Evolutionary conservation across 2,113 vertebrate species (phyloP).

Genomic region (Galeopterus variegatus): DNA sequence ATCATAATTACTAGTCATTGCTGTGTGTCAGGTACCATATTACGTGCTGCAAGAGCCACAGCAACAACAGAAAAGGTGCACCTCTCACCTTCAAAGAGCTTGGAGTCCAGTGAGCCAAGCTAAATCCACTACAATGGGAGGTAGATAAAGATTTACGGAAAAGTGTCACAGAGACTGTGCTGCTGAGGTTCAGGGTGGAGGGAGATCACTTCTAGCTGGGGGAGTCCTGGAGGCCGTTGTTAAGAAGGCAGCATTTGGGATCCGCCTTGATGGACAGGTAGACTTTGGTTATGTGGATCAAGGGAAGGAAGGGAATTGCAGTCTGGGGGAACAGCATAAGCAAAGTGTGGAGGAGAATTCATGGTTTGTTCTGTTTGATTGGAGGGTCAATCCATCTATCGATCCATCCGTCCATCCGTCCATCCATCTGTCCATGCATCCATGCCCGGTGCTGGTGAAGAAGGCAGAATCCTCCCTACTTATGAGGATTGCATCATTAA

Average conservation of each 20-base stretch:
- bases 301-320: neutral
- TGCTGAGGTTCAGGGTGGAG: neutral
- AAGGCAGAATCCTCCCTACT: neutral
- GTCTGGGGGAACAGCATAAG: accelerated
- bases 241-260: neutral
- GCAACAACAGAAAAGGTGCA: accelerated
- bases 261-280: neutral
- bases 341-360: too few relatives aligned
- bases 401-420: neutral
- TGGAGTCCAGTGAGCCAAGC: neutral
- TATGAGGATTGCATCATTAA: neutral
- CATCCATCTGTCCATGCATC: accelerated
- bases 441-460: too few relatives aligned
- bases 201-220: too few relatives aligned
- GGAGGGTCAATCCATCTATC: accelerated
- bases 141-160: neutral
- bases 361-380: neutral
- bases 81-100: neutral
- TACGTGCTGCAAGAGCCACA: neutral
- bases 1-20: neutral
- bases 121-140: neutral
- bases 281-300: neutral
- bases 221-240: neutral
- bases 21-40: neutral
- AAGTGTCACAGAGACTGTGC: neutral